These are phyloP conservation scores for Squalus acanthias DNA, from an alignment of 2,797 vertebrate genomes.

Conservation along the genomic window DNA sequence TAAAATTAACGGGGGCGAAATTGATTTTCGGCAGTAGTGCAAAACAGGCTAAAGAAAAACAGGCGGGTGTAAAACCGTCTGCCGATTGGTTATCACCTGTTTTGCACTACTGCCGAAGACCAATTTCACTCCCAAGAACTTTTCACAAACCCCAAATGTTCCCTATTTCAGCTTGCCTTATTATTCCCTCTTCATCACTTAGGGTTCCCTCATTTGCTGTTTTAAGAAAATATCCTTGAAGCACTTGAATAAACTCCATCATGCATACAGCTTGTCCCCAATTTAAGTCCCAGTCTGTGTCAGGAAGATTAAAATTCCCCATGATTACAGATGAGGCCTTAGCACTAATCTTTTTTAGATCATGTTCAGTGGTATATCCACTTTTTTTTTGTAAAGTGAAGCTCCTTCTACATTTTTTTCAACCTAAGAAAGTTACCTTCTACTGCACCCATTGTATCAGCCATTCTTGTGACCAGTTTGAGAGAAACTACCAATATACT, in stretches of 20 bases:
- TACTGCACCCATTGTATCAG: background rate
- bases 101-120: background rate
- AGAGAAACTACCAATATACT: background rate
- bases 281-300: background rate
- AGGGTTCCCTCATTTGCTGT: background rate
- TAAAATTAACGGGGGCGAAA: background rate
- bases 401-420: background rate
- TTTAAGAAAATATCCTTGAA: background rate
- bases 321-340: background rate
- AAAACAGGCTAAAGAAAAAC: too few relatives aligned
- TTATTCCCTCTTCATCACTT: background rate
- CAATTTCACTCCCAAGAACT: background rate
- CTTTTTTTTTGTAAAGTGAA: background rate
- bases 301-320: background rate
- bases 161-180: background rate
- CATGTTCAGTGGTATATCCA: background rate
- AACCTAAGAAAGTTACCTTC: background rate
- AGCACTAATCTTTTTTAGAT: background rate
- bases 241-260: background rate
- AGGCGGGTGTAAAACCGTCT: background rate
- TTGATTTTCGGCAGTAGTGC: background rate
- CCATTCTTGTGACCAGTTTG: background rate
- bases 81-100: background rate
- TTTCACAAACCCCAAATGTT: background rate
- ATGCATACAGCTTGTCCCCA: background rate